Conservation (phyloP, 2,797 vertebrate species). For the Mastacembelus armatus region DNA sequence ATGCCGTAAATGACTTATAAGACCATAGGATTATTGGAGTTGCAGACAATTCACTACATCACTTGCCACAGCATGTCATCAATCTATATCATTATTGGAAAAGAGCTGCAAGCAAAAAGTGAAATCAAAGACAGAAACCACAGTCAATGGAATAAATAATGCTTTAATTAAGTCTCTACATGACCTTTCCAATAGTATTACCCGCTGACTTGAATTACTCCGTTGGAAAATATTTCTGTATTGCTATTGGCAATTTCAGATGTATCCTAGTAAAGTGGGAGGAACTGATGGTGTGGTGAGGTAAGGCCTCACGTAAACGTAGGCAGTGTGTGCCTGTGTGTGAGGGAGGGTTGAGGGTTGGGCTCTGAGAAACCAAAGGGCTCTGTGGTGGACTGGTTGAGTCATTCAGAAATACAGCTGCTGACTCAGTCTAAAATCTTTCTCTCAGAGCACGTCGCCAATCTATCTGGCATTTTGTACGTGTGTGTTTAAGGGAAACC, state of each 20-base stretch:
- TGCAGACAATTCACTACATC: conserved; percentile 21
- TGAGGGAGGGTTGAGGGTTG: conserved; percentile 63
- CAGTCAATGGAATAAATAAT: background rate
- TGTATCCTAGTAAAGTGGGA: conserved; percentile 22
- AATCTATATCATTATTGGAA: conserved; percentile 1
- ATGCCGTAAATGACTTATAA: conserved; percentile 38
- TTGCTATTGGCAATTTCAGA: conserved; percentile 31
- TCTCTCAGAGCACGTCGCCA: conserved; percentile 50
- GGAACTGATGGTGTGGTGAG: conserved; percentile 72
- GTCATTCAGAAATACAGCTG: conserved; percentile 73
- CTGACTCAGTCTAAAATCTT: conserved; percentile 76
- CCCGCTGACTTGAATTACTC: background rate
- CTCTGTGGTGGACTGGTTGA: conserved; percentile 68
- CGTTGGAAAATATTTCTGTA: conserved; percentile 16
- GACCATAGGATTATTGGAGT: conserved; percentile 52
- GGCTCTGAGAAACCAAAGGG: conserved; percentile 68
- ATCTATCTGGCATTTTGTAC: conserved; percentile 29
- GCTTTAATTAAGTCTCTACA: background rate
- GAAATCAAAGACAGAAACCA: background rate
- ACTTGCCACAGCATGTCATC: conserved; percentile 22
- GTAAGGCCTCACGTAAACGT: conserved; percentile 39
- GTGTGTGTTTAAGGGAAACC: conserved; percentile 18
- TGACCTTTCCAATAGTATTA: background rate
- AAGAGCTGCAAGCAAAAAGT: conserved; percentile 2
- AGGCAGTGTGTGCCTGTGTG: conserved; percentile 46